phyloP scores from a whole-genome alignment of 2,888 invertebrate genomes.

The Eulithis prunata region DNA sequence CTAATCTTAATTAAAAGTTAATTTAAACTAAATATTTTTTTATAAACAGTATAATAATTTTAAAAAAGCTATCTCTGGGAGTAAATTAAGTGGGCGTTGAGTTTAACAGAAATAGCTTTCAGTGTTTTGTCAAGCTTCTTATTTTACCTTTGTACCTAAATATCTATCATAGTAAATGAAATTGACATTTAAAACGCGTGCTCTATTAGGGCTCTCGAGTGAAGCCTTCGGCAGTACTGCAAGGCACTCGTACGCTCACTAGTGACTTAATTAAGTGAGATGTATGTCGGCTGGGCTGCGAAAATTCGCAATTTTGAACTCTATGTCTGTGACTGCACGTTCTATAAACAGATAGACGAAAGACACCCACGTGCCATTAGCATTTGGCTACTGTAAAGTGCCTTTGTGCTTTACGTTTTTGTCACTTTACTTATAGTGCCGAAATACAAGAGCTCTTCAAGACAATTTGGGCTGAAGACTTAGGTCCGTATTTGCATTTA shows the following conservation, averaged over 20 bases:
- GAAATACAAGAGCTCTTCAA: slow-evolving; percentile 30
- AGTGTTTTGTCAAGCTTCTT: not conserved
- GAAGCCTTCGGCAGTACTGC: slow-evolving; percentile 40
- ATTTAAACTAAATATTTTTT: too few relatives aligned
- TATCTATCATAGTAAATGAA: slow-evolving; percentile 36
- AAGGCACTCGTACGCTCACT: slow-evolving; percentile 42
- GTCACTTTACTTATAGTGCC: slow-evolving; percentile 32
- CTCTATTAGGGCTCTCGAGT: slow-evolving; percentile 50
- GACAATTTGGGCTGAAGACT: slow-evolving; percentile 22
- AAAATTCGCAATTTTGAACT: slow-evolving; percentile 30
- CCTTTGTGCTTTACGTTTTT: slow-evolving; percentile 34
- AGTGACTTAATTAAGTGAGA: slow-evolving; percentile 54
- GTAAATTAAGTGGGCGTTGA: too few relatives aligned
- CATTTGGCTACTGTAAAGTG: slow-evolving; percentile 45
- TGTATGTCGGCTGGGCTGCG: slow-evolving; percentile 32
- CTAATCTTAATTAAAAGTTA: too few relatives aligned
- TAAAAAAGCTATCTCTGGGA: too few relatives aligned
- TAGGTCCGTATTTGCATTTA: slow-evolving; percentile 5
- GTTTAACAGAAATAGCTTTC: not conserved
- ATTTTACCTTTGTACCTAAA: not conserved
- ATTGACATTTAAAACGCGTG: slow-evolving; percentile 42
- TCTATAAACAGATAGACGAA: slow-evolving; percentile 11
- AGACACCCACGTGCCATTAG: slow-evolving; percentile 44
- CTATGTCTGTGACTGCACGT: slow-evolving; percentile 28
- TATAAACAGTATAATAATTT: too few relatives aligned